A percentile compares a stretch with the other conserved stretches of the same genome.
phyloP scores from a whole-genome alignment of 2,888 invertebrate species.

The Agrilus cyanescens region DNA sequence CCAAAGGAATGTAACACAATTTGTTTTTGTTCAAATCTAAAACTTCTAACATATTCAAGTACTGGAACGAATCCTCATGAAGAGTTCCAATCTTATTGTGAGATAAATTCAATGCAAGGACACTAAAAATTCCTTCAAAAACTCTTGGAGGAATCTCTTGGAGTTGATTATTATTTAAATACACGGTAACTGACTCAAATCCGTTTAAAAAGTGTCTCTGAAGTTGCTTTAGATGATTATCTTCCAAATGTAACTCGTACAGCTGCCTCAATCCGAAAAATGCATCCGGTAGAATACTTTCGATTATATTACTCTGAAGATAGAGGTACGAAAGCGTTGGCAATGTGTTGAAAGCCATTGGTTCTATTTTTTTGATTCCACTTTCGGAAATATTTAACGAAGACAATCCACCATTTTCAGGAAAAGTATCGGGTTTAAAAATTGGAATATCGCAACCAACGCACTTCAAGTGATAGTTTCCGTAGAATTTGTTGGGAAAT shows the following conservation, averaged over 20 bases:
- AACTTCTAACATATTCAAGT: constrained; percentile 23
- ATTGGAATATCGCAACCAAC: constrained; percentile 22
- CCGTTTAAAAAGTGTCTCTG: constrained; percentile 24
- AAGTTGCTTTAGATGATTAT: constrained; percentile 23
- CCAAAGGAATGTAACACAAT: constrained; percentile 27
- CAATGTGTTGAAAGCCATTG: constrained; percentile 23
- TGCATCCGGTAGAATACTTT: constrained; percentile 21
- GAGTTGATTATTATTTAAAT: constrained; percentile 24
- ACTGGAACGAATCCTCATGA: constrained; percentile 21
- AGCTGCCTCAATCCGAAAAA: constrained; percentile 27
- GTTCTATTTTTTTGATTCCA: constrained; percentile 21
- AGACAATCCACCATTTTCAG: constrained; percentile 21
- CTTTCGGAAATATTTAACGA: constrained; percentile 26
- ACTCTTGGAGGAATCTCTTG: constrained; percentile 19
- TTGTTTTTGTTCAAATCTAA: constrained; percentile 26
- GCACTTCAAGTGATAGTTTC: constrained; percentile 25
- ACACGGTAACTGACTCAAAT: constrained; percentile 22
- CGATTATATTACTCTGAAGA: constrained; percentile 25
- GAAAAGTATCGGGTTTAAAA: constrained; percentile 25
- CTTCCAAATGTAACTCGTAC: constrained; percentile 25
- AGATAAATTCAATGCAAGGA: constrained; percentile 26
- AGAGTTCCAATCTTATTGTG: constrained; percentile 25
- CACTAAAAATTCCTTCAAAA: constrained; percentile 23
- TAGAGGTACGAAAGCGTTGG: constrained; percentile 21
- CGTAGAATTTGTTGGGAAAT: constrained; percentile 26